Conservation (phyloP, 1,140 invertebrate species). For the Helicoverpa armigera region DNA sequence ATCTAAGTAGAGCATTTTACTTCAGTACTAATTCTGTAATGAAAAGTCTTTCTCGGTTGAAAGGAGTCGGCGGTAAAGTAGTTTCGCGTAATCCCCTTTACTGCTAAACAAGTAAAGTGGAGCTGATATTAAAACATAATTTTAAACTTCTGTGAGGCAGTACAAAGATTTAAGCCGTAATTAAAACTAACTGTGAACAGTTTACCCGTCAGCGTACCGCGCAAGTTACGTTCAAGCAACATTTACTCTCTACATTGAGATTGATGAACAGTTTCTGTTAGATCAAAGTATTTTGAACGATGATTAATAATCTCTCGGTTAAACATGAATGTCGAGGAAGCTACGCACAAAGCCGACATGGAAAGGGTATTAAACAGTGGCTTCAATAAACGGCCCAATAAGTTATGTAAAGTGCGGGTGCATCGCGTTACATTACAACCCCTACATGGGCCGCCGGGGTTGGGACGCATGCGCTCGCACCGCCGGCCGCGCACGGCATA, state of each 20-base stretch:
- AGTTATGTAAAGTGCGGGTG: constrained; percentile 84
- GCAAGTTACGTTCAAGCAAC: constrained; percentile 48
- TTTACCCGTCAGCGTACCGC: constrained; percentile 28
- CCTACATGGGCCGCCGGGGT: constrained; percentile 69
- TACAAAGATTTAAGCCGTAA: constrained; percentile 29
- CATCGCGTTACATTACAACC: constrained; percentile 83
- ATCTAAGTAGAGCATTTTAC: constrained; percentile 17
- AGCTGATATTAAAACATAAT: constrained; percentile 33
- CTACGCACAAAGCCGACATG: constrained; percentile 79
- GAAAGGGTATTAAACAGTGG: constrained; percentile 83
- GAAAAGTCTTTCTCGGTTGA: constrained; percentile 30
- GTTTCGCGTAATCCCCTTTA: constrained; percentile 22
- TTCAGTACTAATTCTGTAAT: constrained; percentile 28
- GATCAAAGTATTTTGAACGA: constrained; percentile 74
- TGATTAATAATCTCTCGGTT: constrained; percentile 78
- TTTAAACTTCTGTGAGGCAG: constrained; percentile 10
- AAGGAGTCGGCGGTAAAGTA: constrained; percentile 27
- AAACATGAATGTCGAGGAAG: constrained; percentile 70
- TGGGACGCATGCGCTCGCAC: constrained; percentile 83
- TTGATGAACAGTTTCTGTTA: constrained; percentile 73
- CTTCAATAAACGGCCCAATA: constrained; percentile 84
- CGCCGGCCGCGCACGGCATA: constrained; percentile 81
- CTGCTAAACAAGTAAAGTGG: constrained; percentile 4
- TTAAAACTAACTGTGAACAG: constrained; percentile 39
- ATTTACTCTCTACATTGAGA: constrained; percentile 64